Evolutionary conservation across 1,140 invertebrate genomes (phyloP), one percentile per base, ranked within the genome.

Genomic region (Drosophila funebris): DNA sequence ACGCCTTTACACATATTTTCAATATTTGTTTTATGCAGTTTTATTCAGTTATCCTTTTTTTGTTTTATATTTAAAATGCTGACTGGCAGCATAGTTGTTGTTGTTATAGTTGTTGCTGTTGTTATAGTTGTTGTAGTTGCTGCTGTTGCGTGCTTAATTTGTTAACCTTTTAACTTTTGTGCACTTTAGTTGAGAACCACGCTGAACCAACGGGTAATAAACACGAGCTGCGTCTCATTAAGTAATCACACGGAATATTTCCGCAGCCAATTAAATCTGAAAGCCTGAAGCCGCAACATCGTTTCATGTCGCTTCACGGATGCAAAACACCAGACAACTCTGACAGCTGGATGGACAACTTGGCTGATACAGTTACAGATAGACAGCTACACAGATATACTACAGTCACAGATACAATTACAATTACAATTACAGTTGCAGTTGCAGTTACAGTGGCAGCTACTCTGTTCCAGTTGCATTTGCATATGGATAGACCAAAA

Each of bases 241-340:
- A 85, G 82, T 85, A 85, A 85, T 85, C 82, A 87, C 82, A 85
- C 73, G 82, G 83, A 87, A 85, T 85, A 85, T 85, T 85, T 84
- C 82, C 82, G 82, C 82, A 82, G 82, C 82, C 83, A 87, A 87
- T 87, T 87, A 87, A 87, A 87, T 78, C 75, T 69, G 76, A 82
- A 84, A 80, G 22, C 22, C n/a, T n/a, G n/a, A 87, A 88, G 78
- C 83, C 83, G 68, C 82, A 87, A 50, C 48, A 48, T 57, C 41
- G 3, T 8, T 16, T 18, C 39, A 20, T 43, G 41, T 20, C 41
- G 3, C 18, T 16, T 41, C 41, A 22, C 20, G 41, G 20, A 60
- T 75, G 72, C 43, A 46, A 71, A 60, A 68, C 43, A 60, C 14
- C 52, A 41, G 37, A 66, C 41, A 39, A 6, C 41, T n/a, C 81